Percentiles rank a stretch among this genome's conserved stretches.
These are phyloP conservation scores for Melolontha melolontha DNA, from an alignment of 2,888 invertebrate species.

Conservation along the genomic window DNA sequence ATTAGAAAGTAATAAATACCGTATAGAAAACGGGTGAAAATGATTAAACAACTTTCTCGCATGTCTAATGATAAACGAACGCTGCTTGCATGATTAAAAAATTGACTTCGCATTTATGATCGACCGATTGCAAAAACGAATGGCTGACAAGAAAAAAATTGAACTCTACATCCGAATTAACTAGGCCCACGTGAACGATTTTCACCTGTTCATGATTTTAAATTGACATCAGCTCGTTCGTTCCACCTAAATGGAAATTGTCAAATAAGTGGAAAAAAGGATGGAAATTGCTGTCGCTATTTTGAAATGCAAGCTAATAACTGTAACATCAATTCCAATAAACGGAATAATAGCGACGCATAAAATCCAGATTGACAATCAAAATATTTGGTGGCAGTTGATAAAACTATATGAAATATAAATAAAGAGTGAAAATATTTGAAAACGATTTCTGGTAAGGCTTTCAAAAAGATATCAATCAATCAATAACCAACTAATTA, in stretches of 20 bases:
- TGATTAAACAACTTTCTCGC: neutral
- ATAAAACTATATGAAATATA: too few species aligned
- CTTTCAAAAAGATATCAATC: too few species aligned
- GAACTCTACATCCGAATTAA: constrained; percentile 21
- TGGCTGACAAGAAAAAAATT: constrained; percentile 21
- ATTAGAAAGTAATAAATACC: too few species aligned
- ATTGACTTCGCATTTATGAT: constrained; percentile 10
- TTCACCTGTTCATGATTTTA: constrained; percentile 8
- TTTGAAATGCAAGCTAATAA: constrained; percentile 3
- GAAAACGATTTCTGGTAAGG: too few species aligned
- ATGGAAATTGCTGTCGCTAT: neutral
- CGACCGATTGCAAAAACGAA: constrained; percentile 4
- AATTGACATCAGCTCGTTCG: neutral
- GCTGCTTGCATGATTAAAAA: constrained; percentile 15
- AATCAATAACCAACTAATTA: too few species aligned
- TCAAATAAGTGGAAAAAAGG: constrained; percentile 7
- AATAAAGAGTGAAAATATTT: too few species aligned
- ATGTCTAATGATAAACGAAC: constrained; percentile 21
- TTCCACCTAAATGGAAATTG: constrained; percentile 2
- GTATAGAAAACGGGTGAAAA: too few species aligned
- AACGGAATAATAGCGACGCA: too few species aligned
- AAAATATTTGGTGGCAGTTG: too few species aligned
- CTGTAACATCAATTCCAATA: too few species aligned
- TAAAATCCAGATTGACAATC: too few species aligned
- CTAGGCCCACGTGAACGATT: constrained; percentile 4